Evolutionary conservation across 2,797 vertebrate species (phyloP), one percentile per base, ranked within the genome.

Genomic region (Avahi laniger): DNA sequence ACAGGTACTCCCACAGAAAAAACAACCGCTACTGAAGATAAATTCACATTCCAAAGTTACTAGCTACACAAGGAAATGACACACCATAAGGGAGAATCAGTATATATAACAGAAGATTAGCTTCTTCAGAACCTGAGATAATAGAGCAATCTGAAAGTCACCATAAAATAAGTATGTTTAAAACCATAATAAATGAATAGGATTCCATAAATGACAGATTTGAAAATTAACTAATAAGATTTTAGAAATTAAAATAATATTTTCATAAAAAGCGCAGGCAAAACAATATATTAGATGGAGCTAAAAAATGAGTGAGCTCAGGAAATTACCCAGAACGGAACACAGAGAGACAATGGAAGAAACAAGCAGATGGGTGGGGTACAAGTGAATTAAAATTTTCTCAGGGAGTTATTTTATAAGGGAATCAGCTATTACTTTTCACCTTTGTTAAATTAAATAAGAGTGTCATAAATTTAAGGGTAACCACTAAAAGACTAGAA

Each of bases 391-490:
- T 38, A 94, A 46, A 96, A 38, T 15, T 84, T 89, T 79, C 14
- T 75, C 72, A 93, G 22, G 61, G 72, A 38, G 28, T 61, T 80
- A 7, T 73, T 94, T 63, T 86, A 2, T 63, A 89, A 76, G 17
- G 52, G 41, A 65, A 95, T 43, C 12, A n/a, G 28, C 52, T 70
- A 57, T 75, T 59, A 79, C 79, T 43, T 86, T 85, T 86, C 54
- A 78, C 72, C 10, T 41, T 84, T 90, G 69, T 70, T 76, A 75
- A 70, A 33, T 65, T 50, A 89, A 85, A 89, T 43, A 41, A 28
- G 43, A 89, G 48, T 70, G n/a, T 38, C 89, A 81, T 15, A 92
- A 92, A 86, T 70, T 86, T 92, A 89, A 86, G 73, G 46, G n/a
- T 86, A 81, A 57, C 24, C 24, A 85, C 46, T 50, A 59, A 90